Evolutionary conservation across 1,140 invertebrate genomes (phyloP).

Genomic region (Armadillidium nasatum): DNA sequence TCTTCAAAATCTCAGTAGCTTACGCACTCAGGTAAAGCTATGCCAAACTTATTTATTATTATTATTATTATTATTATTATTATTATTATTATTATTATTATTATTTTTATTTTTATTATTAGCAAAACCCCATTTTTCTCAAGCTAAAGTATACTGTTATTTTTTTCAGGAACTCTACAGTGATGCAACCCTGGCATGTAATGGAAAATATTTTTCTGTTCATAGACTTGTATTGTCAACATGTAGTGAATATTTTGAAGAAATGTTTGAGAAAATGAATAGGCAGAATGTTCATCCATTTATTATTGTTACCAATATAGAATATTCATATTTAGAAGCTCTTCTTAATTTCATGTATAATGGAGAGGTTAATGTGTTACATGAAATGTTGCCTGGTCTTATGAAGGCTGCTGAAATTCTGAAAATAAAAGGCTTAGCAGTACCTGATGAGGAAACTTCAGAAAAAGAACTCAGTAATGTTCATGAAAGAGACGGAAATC

Average conservation of each 20-base stretch:
- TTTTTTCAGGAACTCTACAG: slow-evolving; percentile 25
- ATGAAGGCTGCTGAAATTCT: slow-evolving; percentile 83
- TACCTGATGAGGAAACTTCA: slow-evolving; percentile 23
- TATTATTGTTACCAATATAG: slow-evolving; percentile 50
- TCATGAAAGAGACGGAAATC: background rate
- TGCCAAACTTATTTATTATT: background rate
- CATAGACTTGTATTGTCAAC: slow-evolving; percentile 26
- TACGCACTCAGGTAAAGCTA: background rate
- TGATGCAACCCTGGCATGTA: slow-evolving; percentile 24
- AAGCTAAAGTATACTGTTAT: background rate
- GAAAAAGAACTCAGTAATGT: slow-evolving; percentile 16
- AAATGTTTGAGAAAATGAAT: slow-evolving; percentile 22
- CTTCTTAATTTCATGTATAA: slow-evolving; percentile 72
- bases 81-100: slow-evolving; percentile 5
- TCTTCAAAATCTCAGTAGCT: slow-evolving; percentile 1
- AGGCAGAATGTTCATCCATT: slow-evolving; percentile 46
- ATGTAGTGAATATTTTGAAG: slow-evolving; percentile 30
- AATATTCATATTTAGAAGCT: slow-evolving; percentile 49
- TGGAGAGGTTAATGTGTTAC: slow-evolving; percentile 86
- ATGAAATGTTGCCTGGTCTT: slow-evolving; percentile 79
- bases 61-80: background rate
- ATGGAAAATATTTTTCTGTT: slow-evolving; percentile 25
- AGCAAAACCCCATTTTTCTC: no score
- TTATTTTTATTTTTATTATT: background rate
- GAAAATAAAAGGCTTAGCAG: slow-evolving; percentile 85